Evolutionary conservation across 2,113 vertebrate genomes (phyloP).

Genomic region (Rhipidura dahli): DNA sequence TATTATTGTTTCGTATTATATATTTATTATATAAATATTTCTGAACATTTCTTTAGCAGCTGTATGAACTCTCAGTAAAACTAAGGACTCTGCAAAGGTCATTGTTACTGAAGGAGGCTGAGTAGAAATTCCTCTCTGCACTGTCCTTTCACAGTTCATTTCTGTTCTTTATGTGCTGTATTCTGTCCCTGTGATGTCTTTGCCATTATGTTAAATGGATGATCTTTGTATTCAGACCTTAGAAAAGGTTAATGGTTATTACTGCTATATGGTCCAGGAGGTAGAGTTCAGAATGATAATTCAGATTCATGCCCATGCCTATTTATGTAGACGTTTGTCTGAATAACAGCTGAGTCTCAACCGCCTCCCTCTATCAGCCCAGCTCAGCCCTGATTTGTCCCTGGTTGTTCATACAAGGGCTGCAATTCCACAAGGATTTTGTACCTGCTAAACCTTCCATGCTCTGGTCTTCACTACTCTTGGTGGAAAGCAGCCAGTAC

Average conservation of each 20-base stretch:
- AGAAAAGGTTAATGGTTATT: conserved; percentile 51
- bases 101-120: background rate
- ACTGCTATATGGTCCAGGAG: background rate
- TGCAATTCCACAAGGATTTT: background rate
- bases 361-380: background rate
- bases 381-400: background rate
- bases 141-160: conserved; percentile 16
- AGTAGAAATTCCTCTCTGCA: background rate
- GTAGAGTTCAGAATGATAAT: background rate
- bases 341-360: background rate
- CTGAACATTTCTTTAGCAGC: background rate
- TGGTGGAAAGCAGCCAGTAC: background rate
- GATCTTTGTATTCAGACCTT: conserved; percentile 7
- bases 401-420: background rate
- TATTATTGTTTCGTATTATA: background rate
- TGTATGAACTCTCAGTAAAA: background rate
- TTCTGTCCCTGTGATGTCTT: background rate
- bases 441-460: background rate
- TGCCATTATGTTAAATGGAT: background rate
- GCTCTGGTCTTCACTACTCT: background rate
- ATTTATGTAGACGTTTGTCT: background rate
- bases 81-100: background rate
- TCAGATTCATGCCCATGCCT: background rate
- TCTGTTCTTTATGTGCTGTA: conserved; percentile 7
- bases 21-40: background rate